Percentiles rank a stretch among this genome's conserved stretches.
Evolutionary conservation across 2,888 invertebrate genomes (phyloP).

Genomic region (Epinotia ramella): DNA sequence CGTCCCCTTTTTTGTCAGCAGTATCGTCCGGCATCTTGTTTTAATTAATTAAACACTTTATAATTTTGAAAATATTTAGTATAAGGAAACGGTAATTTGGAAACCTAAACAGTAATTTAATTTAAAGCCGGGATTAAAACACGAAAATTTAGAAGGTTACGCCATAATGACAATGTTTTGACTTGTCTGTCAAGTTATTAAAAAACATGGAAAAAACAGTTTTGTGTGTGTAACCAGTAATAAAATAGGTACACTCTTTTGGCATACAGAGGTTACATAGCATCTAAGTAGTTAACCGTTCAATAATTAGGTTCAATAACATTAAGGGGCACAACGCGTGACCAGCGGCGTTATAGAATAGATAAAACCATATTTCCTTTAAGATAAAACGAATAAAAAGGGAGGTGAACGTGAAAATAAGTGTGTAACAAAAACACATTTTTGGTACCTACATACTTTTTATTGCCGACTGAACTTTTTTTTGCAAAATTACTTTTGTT

Average conservation of each 20-base stretch:
- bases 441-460: too few relatives aligned
- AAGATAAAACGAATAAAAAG: background rate
- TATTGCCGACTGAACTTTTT: too few relatives aligned
- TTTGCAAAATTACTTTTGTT: too few relatives aligned
- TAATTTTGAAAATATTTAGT: background rate
- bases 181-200: slow-evolving; percentile 1
- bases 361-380: too few relatives aligned
- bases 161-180: slow-evolving; percentile 30
- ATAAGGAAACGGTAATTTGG: slow-evolving; percentile 6
- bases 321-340: background rate
- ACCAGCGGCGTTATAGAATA: background rate
- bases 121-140: slow-evolving; percentile 14
- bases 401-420: too few relatives aligned
- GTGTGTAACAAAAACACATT: too few relatives aligned
- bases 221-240: slow-evolving; percentile 6
- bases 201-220: slow-evolving; percentile 11
- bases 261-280: slow-evolving; percentile 25
- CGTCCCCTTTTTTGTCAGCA: slow-evolving; percentile 52
- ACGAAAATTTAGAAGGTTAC: slow-evolving; percentile 39
- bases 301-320: slow-evolving; percentile 5
- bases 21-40: slow-evolving; percentile 59
- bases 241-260: background rate
- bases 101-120: slow-evolving; percentile 5
- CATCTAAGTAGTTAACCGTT: slow-evolving; percentile 19
- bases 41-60: slow-evolving; percentile 51